phyloP scores from a whole-genome alignment of 2,888 invertebrate genomes.

The Sylvicola fuscatus region DNA sequence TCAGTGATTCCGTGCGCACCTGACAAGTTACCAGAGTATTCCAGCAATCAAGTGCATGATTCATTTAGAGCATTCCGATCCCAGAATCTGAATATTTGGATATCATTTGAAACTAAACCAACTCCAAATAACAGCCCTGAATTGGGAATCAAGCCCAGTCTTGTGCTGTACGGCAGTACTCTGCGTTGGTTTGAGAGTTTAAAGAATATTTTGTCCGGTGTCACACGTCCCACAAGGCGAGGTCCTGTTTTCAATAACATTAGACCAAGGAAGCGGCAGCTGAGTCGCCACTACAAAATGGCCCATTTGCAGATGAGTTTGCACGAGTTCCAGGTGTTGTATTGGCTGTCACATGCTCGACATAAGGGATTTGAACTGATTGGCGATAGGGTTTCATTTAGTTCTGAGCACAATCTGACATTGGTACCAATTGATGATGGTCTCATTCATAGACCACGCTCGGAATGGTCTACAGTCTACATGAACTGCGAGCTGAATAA shows the following conservation, averaged over 20 bases:
- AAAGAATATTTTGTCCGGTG: conserved; percentile 76
- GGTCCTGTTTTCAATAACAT: conserved; percentile 74
- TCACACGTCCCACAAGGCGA: conserved; percentile 84
- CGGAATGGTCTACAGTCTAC: conserved; percentile 81
- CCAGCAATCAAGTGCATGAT: conserved; percentile 85
- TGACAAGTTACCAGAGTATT: conserved; percentile 88
- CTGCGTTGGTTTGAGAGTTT: conserved; percentile 89
- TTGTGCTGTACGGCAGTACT: conserved; percentile 81
- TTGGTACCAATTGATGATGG: conserved; percentile 60
- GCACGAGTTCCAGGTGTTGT: conserved; percentile 56
- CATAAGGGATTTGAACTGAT: conserved; percentile 78
- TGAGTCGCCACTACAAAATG: conserved; percentile 81
- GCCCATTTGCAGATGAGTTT: conserved; percentile 70
- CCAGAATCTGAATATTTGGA: conserved; percentile 56
- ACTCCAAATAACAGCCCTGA: conserved; percentile 26
- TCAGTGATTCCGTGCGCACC: conserved; percentile 90
- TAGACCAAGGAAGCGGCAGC: conserved; percentile 68
- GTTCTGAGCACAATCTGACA: conserved; percentile 54
- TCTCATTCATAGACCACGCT: conserved; percentile 61
- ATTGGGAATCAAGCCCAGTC: conserved; percentile 36
- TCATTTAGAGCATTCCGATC: conserved; percentile 90
- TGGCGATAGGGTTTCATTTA: conserved; percentile 61
- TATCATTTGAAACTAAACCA: conserved; percentile 57
- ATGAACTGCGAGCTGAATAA: conserved; percentile 87
- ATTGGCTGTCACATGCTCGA: conserved; percentile 96